These are phyloP conservation scores for Zoanthus sansibaricus DNA, from an alignment of 92 coral and sea anemone species.

Conservation along the genomic window DNA sequence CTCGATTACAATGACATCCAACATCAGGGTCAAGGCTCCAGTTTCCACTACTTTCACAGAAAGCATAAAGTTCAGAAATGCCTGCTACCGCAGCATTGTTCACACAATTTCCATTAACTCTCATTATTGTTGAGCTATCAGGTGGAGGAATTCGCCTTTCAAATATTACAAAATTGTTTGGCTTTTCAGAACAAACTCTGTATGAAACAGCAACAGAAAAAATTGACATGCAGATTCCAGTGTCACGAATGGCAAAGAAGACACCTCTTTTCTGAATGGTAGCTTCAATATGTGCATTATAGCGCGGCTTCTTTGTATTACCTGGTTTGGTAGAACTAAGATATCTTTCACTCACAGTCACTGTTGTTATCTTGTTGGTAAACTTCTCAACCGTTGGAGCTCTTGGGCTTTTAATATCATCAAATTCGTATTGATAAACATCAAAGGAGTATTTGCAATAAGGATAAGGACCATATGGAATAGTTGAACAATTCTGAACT, in stretches of 20 bases:
- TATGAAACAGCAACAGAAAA: slow-evolving; percentile 38
- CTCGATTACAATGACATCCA: background rate
- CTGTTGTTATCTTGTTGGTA: slow-evolving; percentile 2
- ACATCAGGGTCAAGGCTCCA: slow-evolving; percentile 16
- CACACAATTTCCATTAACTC: slow-evolving; percentile 19
- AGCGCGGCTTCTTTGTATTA: background rate
- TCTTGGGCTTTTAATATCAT: background rate
- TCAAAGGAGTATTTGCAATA: slow-evolving; percentile 9
- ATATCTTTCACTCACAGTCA: background rate
- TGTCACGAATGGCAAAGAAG: slow-evolving; percentile 24
- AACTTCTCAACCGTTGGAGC: slow-evolving; percentile 10
- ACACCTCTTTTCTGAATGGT: slow-evolving; percentile 13
- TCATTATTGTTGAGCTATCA: background rate
- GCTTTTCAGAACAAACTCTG: slow-evolving; percentile 21
- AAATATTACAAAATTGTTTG: slow-evolving; percentile 15
- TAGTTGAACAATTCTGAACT: slow-evolving; percentile 11
- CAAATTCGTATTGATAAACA: slow-evolving; percentile 11
- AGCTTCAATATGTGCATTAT: background rate
- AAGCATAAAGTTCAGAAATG: background rate
- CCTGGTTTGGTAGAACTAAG: slow-evolving; percentile 3
- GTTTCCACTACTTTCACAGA: slow-evolving; percentile 25
- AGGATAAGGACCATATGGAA: background rate
- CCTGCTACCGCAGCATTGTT: background rate
- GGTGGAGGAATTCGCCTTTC: background rate
- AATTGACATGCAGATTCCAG: slow-evolving; percentile 26